Evolutionary conservation across 2,888 invertebrate species (phyloP).

Genomic region (Philereme transversata): DNA sequence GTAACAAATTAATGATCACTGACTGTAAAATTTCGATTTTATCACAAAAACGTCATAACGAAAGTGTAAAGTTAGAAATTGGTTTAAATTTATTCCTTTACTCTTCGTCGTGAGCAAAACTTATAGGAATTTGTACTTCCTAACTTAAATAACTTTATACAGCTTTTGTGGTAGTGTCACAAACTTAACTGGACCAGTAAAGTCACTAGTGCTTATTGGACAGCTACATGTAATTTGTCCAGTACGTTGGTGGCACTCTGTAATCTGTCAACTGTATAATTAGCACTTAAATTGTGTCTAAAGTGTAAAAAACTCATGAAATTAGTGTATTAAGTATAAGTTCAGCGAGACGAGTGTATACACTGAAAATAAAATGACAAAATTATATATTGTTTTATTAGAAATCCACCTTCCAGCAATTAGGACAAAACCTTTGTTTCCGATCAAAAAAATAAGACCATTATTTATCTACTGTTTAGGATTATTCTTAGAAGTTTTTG

Average conservation of each 20-base stretch:
- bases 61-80: background rate
- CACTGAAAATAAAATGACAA: slow-evolving; percentile 53
- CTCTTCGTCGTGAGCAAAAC: background rate
- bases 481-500: too few relatives aligned
- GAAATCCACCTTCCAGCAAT: background rate
- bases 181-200: too few relatives aligned
- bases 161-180: background rate
- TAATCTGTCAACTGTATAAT: background rate
- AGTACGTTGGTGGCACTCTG: too few relatives aligned
- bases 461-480: too few relatives aligned
- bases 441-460: too few relatives aligned
- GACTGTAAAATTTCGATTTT: background rate
- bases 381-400: slow-evolving; percentile 43
- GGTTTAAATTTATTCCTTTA: background rate
- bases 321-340: slow-evolving; percentile 33
- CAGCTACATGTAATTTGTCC: background rate
- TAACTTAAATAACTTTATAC: background rate
- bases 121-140: too few relatives aligned
- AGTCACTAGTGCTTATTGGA: background rate
- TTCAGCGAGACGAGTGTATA: slow-evolving; percentile 34
- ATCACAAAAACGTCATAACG: background rate
- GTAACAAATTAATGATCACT: background rate
- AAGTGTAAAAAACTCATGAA: slow-evolving; percentile 43
- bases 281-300: slow-evolving; percentile 35
- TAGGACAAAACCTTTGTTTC: too few relatives aligned